Evolutionary conservation across 2,113 vertebrate genomes (phyloP), one percentile per base, ranked within the genome.

Genomic region (Capra hircus): DNA sequence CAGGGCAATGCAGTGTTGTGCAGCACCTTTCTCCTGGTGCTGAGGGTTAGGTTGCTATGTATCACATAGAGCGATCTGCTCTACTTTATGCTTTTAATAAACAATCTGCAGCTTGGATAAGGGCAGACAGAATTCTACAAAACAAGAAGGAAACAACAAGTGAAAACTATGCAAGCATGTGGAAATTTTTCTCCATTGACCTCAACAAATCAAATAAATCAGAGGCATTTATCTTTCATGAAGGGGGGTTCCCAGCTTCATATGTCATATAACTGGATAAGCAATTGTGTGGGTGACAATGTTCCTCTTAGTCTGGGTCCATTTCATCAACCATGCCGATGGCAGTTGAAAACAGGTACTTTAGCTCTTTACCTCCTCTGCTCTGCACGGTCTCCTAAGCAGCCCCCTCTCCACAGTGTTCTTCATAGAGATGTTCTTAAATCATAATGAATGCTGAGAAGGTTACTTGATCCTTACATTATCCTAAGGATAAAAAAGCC

Each of bases 171-270:
- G 13, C 4, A 87, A 95, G 43, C 88, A 57, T 86, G 55, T 67
- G 50, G 74, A 96, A 95, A 78, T 30, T 17, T 97, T 93, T 93
- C n/a, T 48, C 74, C 74, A 59, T 1, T 23, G 2, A 83, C 10
- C 23, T 91, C 36, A 80, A 45, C 21, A 77, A 94, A 95, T 86
- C 91, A 81, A 95, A 90, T 78, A 96, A 30, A 21, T 97, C 28
- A 86, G 93, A 97, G 50, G 40, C 45, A 89, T 67, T 82, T 40
- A 43, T 87, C 78, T 67, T 83, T 96, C 74, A 48, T 13, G 33
- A 89, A 53, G 48, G 8, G n/a, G 57, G 43, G 15, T 33, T 88
- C 30, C 21, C 11, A 77, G 40, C n/a, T 19, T 88, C 80, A 53
- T 92, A 14, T 81, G 23, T 90, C n/a, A 45, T 6, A 14, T 40